These are phyloP conservation scores for Mnemiopsis leidyi DNA, from an alignment of 37 sponge, comb jelly and placozoan species.

Conservation along the genomic window DNA sequence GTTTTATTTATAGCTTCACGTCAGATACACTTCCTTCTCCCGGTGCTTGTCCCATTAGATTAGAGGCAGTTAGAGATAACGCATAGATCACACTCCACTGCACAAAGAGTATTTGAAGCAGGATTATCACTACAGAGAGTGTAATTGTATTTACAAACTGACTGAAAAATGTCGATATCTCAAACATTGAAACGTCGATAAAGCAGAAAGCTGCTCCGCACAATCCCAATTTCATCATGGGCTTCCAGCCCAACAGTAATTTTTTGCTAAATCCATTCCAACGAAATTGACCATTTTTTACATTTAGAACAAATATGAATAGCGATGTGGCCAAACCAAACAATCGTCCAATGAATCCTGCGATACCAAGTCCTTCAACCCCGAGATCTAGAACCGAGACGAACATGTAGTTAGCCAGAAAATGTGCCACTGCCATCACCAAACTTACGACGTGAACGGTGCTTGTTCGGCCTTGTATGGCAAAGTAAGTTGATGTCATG, in stretches of 20 bases:
- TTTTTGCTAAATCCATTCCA: neutral
- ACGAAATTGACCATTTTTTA: neutral
- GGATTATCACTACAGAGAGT: neutral
- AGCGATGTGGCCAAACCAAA: neutral
- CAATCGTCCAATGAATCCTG: neutral
- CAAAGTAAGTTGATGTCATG: conserved; percentile 5
- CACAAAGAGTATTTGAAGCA: neutral
- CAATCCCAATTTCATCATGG: conserved; percentile 12
- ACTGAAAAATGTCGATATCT: neutral
- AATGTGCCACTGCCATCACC: neutral
- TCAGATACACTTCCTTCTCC: neutral
- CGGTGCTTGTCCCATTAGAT: neutral
- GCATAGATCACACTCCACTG: neutral
- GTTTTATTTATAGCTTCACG: neutral
- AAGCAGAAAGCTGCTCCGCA: neutral
- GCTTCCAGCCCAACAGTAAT: neutral
- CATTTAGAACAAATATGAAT: neutral
- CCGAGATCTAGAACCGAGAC: neutral
- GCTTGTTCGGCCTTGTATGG: neutral
- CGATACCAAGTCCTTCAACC: neutral
- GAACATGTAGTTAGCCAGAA: neutral
- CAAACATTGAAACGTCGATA: neutral
- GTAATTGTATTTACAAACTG: neutral
- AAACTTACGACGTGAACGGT: neutral
- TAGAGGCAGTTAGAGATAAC: neutral